Evolutionary conservation across 1,140 invertebrate genomes (phyloP), one percentile per base, ranked within the genome.

Genomic region (Drosophila busckii): DNA sequence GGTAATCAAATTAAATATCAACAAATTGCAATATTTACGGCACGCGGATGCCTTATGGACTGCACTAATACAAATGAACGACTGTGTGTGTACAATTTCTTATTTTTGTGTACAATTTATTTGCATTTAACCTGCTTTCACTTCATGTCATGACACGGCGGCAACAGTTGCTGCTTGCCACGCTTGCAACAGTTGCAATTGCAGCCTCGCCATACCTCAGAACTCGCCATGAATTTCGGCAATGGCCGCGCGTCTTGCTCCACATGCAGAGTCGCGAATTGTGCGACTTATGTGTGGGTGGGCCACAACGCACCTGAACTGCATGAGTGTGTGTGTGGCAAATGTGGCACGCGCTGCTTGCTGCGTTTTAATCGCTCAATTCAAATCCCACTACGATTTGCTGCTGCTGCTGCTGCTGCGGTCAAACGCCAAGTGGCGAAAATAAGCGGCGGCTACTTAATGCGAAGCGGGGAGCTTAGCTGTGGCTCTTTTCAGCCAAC

Each of bases 81-180:
- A 22, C 12, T 41, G 15, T 44, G 29, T 8, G 15, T 2, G 40
- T 4, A 13, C 7, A 35, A 12, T 7, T 31, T 34, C 9, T 15
- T 26, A 17, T 42, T 44, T 32, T 20, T 20, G 35, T 52, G 26
- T 48, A 73, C 58, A 69, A 82, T 80, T 80, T 80, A 82, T 80
- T 82, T 80, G 65, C 75, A 80, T 80, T 80, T 80, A 80, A 80
- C 75, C 75, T 80, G 75, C 75, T 80, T 80, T 80, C 75, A 80
- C 75, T 80, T 66, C 58, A 31, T 65, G 70, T 76, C 70, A 76
- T 76, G 70, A 70, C 70, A 70, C 41, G 13, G 35, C 38, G 37
- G 26, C 25, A 26, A 55, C 59, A 25, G 4, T 12, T 9, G 44
- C 17, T 9, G 16, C 20, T 1, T 34, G 29, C 29, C 12, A 13